Base-by-base conservation (phyloP, 1,140 invertebrate genomes). In the Cotesia glomerata region DNA sequence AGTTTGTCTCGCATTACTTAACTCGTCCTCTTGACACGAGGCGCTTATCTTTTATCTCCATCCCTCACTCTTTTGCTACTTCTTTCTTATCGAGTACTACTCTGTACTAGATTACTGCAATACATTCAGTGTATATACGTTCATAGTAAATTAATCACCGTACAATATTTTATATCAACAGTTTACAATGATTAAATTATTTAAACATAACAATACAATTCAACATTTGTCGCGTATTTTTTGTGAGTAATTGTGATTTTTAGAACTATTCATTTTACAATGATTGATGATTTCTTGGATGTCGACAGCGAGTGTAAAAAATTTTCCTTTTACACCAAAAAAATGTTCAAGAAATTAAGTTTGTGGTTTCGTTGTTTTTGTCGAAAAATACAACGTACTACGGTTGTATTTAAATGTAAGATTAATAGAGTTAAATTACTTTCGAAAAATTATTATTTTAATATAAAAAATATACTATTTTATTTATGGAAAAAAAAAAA, bases 351-450 rank as follows among this genome's bases (percentile, higher is more conserved):
- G 49, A 84, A 79, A 68, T 80, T 87, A 11, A 71, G 76, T 32
- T 79, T 73, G 18, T 86, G 83, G 82, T 82, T 86, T 72, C 79
- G 76, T n/a, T 56, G 74, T 7, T 5, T 85, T 5, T 80, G 69
- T 69, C 76, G 69, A 51, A 83, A 76, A 69, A 64, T 86, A 11
- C 79, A 79, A 7, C 69, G 77, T 0, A 77, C 74, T 11, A 74
- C 71, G 5, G 67, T 64, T 13, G 13, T 75, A 0, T 32, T 75
- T 0, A 80, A 79, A 73, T 67, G 80, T 83, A 80, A 82, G 77
- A 71, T 26, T 45, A 2, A 26, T 26, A 26, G 26, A 26, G 26
- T 26, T 26, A 3, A 26, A 26, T 26, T 26, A 26, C 2, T 26
- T 26, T 26, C 3, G 26, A 26, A 26, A 26, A 26, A 26, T 26